Percentiles rank a stretch among this genome's conserved stretches.
Conservation (phyloP, 2,888 invertebrate genomes). For the Hirtodrosophila duncani region DNA sequence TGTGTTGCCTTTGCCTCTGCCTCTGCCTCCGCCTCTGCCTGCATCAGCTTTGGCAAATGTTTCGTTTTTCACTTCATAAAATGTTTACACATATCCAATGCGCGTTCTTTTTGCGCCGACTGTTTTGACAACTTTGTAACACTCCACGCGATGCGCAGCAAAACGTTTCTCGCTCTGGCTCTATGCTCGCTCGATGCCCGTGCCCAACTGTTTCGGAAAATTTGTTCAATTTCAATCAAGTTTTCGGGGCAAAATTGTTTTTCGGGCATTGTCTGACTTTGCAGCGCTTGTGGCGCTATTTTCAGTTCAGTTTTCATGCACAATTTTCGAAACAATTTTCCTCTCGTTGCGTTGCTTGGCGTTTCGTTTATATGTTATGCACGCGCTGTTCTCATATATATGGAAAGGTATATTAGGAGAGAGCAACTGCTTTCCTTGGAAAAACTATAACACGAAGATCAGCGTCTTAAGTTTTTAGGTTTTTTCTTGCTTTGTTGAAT, state of each 20-base stretch:
- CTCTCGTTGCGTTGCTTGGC: constrained; percentile 16
- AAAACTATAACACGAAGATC: too few relatives aligned
- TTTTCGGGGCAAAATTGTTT: constrained; percentile 30
- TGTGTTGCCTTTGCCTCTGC: too few relatives aligned
- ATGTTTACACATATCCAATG: constrained; percentile 54
- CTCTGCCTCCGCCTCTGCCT: constrained; percentile 2
- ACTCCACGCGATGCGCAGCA: constrained; percentile 9
- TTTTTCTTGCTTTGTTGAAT: constrained; percentile 3
- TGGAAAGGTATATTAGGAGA: too few relatives aligned
- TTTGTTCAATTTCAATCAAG: constrained; percentile 56
- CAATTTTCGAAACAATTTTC: constrained; percentile 61
- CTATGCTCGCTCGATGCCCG: constrained; percentile 43
- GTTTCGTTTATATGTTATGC: constrained; percentile 4
- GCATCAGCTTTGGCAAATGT: constrained; percentile 36
- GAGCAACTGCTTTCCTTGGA: too few relatives aligned
- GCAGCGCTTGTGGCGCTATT: constrained; percentile 54
- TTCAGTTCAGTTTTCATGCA: constrained; percentile 44
- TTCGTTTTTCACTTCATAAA: constrained; percentile 32
- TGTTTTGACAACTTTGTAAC: constrained; percentile 35
- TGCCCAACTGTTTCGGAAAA: constrained; percentile 47
- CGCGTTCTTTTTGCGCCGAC: constrained; percentile 13
- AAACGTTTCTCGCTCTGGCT: constrained; percentile 16
- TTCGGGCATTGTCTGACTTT: constrained; percentile 17
- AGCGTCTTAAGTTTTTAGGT: too few relatives aligned
- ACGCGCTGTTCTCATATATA: too few relatives aligned